These are phyloP conservation scores for Lasioglossum zephyrum DNA, from an alignment of 2,888 invertebrate genomes.

Conservation along the genomic window DNA sequence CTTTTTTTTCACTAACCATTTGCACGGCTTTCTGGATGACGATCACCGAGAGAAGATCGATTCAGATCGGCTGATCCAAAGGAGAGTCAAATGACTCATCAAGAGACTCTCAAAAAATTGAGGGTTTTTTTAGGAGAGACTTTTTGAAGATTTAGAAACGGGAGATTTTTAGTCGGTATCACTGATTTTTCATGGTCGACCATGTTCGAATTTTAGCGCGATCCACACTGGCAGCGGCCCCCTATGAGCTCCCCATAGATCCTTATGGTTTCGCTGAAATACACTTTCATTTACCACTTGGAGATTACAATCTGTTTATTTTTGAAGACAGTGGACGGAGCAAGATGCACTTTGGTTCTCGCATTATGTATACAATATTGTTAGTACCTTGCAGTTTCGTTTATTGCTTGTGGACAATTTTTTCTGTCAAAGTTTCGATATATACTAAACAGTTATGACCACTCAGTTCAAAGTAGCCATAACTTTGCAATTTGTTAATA, in stretches of 20 bases:
- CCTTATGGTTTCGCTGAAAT: background rate
- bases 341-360: background rate
- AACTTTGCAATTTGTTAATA: background rate
- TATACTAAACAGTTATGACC: background rate
- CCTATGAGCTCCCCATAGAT: background rate
- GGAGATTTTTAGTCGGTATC: background rate
- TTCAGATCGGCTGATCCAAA: background rate
- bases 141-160: background rate
- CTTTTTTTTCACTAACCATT: constrained; percentile 50
- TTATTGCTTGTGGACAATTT: background rate
- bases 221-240: background rate
- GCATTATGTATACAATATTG: background rate
- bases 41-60: constrained; percentile 45
- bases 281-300: background rate
- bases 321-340: background rate
- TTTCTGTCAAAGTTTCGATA: background rate
- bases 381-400: background rate
- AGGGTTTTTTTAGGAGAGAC: background rate
- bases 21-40: constrained; percentile 63
- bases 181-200: background rate
- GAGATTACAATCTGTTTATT: background rate
- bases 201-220: background rate
- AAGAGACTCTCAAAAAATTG: background rate
- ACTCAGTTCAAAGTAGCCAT: background rate
- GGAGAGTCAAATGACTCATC: background rate